Conservation (phyloP, 2,113 vertebrate genomes). For the Syngnathus typhle region DNA sequence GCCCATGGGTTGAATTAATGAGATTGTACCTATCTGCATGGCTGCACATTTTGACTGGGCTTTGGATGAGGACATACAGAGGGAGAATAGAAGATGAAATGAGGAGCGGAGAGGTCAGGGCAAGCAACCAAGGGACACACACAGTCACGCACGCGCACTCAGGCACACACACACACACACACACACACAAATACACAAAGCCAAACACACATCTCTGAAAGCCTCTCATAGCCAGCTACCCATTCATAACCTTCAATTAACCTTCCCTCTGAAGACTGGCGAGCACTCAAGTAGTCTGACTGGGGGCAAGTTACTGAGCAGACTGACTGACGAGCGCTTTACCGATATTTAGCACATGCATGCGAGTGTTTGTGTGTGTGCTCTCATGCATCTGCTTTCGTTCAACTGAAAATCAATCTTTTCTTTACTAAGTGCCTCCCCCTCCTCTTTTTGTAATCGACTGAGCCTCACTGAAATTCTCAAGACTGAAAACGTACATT, state of each 20-base stretch:
- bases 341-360: conserved; percentile 12
- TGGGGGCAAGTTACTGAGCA: conserved; percentile 34
- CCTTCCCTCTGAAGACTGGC: conserved; percentile 60
- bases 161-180: conserved; percentile 3
- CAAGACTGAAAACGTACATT: conserved; percentile 50
- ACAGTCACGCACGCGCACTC: conserved; percentile 3
- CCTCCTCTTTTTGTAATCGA: conserved; percentile 25
- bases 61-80: conserved; percentile 38
- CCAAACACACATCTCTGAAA: conserved; percentile 35
- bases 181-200: conserved; percentile 9
- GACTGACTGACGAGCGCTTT: conserved; percentile 32
- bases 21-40: conserved; percentile 70
- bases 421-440: conserved; percentile 28
- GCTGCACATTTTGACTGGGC: conserved; percentile 67
- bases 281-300: conserved; percentile 40
- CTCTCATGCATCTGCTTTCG: conserved; percentile 54
- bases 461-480: conserved; percentile 55
- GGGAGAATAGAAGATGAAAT: conserved; percentile 15
- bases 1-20: conserved; percentile 65
- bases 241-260: conserved; percentile 70
- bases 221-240: conserved; percentile 49
- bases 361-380: conserved; percentile 14
- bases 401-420: conserved; percentile 58
- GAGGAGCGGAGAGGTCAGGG: conserved; percentile 38
- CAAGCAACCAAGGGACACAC: conserved; percentile 24